Base-by-base conservation (phyloP, 1,140 invertebrate species). In the Subanguina moxae region DNA sequence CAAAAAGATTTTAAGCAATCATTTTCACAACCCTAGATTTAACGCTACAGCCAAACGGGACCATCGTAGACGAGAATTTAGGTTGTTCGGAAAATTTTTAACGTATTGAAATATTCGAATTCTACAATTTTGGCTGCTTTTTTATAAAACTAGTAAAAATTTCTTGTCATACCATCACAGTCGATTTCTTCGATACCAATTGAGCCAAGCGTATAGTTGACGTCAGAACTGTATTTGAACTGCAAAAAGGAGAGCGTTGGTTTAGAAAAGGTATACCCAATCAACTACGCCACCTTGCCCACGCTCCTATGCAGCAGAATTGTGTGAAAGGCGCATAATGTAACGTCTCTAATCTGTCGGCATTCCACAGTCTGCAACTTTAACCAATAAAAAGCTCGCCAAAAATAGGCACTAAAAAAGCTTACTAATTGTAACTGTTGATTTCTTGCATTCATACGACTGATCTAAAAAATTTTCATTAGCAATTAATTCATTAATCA, bases 391-490 rank as follows among this genome's bases (percentile, higher is more conserved):
- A 23, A 28, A 23, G 13, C 3, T 5, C 3, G 13, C 9, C 21
- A 56, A 56, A 5, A 5, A 13, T 13, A 23, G 27, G 3, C n/a
- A n/a, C 17, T 21, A 43, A 67, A 64, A 72, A 21, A 5, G 62
- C 63, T 76, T 71, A 75, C 73, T 64, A 75, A 71, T 64, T 75
- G 73, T 30, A 75, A 62, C 48, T 77, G 73, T 52, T 75, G 52
- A 25, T 48, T 77, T 65, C 73, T 73, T 25, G 73, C 73, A 75
- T 75, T 75, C 73, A 75, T 75, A 77, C 64, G 62, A 77, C 23
- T 68, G 48, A 71, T 30, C 67, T 71, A 5, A 17, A 67, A 61
- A 67, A 45, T 61, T 43, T 28, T 3, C 3, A 61, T 61, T 61
- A 3, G 1, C 3, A n/a, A 61, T 61, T 7, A 32, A 25, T 61